Conservation (phyloP, 2,797 vertebrate species). For the Spea hammondii region DNA sequence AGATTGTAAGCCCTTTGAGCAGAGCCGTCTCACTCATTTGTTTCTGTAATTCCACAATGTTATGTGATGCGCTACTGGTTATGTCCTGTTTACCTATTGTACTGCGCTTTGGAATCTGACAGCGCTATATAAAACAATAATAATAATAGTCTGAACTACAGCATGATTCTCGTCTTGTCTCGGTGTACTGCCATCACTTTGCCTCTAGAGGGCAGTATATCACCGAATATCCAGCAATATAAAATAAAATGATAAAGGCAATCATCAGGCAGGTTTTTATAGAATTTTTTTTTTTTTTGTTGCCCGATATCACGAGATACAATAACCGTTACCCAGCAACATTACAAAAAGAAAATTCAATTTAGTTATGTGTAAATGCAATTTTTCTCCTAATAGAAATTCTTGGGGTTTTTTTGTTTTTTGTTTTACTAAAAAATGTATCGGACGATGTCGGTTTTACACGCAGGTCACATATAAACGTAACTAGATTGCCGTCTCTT, state of each 20-base stretch:
- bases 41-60: too few species aligned
- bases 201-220: constrained; percentile 9
- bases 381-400: neutral
- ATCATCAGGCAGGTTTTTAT: neutral
- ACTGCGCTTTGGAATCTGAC: too few species aligned
- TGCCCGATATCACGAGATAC: neutral
- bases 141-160: too few species aligned
- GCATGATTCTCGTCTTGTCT: too few species aligned
- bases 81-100: too few species aligned
- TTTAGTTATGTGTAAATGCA: neutral
- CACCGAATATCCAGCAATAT: neutral
- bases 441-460: neutral
- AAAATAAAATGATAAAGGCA: neutral
- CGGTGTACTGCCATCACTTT: neutral
- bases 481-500: neutral
- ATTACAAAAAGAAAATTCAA: neutral
- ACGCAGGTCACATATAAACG: neutral
- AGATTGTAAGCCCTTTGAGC: too few species aligned
- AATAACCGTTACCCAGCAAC: neutral
- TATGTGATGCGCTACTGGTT: too few species aligned
- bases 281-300: neutral
- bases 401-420: neutral
- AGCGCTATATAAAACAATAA: too few species aligned
- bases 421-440: neutral
- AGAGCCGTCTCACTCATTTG: too few species aligned